Conservation (phyloP, 35 echinoderm and acorn worm genomes). For the Apostichopus californicus region DNA sequence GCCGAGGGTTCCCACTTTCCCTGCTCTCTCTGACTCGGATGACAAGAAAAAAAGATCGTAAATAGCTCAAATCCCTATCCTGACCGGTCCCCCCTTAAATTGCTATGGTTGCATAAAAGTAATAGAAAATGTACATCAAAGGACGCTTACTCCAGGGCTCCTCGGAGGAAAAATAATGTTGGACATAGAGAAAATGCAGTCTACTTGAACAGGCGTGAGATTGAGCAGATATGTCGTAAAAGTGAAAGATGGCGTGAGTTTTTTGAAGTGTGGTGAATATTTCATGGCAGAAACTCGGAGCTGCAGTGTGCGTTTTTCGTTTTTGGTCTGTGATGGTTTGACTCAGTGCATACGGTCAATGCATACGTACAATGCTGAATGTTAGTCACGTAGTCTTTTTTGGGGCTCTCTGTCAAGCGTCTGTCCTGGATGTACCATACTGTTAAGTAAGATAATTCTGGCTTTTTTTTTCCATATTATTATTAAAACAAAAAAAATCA, state of each 20-base stretch:
- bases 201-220: conserved; percentile 19
- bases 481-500: too few species aligned
- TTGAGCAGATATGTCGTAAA: conserved; percentile 55
- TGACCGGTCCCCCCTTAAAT: conserved; percentile 42
- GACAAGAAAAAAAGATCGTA: conserved; percentile 38
- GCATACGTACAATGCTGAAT: too few species aligned
- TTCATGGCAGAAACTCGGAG: background rate
- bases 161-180: conserved; percentile 40
- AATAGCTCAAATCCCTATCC: conserved; percentile 42
- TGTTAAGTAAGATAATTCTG: too few species aligned
- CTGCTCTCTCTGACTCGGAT: conserved; percentile 3
- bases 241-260: conserved; percentile 46
- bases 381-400: too few species aligned
- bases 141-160: conserved; percentile 38
- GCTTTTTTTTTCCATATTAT: too few species aligned
- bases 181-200: conserved; percentile 18
- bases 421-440: too few species aligned
- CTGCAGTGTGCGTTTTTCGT: too few species aligned
- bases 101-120: conserved; percentile 51
- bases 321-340: too few species aligned
- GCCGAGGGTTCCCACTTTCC: background rate
- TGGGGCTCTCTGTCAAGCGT: too few species aligned
- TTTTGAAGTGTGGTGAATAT: conserved; percentile 34
- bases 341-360: too few species aligned
- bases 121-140: conserved; percentile 56